Conservation (phyloP, 2,888 invertebrate species). For the Xestia c-nigrum region DNA sequence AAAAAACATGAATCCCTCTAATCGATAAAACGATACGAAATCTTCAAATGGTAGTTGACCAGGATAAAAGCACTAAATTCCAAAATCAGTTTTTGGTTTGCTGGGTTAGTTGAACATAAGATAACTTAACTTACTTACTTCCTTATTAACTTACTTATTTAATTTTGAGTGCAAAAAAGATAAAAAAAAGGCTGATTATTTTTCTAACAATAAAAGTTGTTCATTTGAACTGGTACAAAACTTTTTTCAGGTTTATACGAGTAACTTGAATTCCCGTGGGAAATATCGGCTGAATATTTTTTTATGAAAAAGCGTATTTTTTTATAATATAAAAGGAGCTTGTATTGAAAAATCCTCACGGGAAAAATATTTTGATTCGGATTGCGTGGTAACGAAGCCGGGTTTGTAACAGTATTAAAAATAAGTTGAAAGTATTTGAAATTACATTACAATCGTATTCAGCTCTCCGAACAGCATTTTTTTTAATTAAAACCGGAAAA, state of each 20-base stretch:
- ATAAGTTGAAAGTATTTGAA: neutral
- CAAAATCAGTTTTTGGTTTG: too few relatives aligned
- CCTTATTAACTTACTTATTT: too few relatives aligned
- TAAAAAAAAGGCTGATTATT: neutral
- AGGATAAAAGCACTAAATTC: neutral
- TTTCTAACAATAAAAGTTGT: neutral
- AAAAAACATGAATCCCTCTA: neutral
- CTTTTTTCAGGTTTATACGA: slow-evolving; percentile 14
- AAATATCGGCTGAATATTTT: slow-evolving; percentile 32
- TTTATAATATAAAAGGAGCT: neutral
- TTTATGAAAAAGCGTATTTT: slow-evolving; percentile 22
- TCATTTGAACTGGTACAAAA: slow-evolving; percentile 12
- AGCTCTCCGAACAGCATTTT: neutral
- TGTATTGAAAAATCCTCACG: slow-evolving; percentile 4
- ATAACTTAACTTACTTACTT: too few relatives aligned
- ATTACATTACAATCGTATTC: neutral
- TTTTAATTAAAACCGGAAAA: neutral
- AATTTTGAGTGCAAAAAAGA: too few relatives aligned
- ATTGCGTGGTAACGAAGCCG: neutral
- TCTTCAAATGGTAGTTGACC: neutral
- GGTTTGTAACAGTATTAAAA: slow-evolving; percentile 5
- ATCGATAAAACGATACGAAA: neutral
- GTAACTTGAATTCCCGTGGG: slow-evolving; percentile 34
- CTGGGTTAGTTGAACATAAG: too few relatives aligned
- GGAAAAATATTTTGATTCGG: slow-evolving; percentile 1